These are phyloP conservation scores for Mythimna pallens DNA, from an alignment of 2,888 invertebrate genomes.

Conservation along the genomic window DNA sequence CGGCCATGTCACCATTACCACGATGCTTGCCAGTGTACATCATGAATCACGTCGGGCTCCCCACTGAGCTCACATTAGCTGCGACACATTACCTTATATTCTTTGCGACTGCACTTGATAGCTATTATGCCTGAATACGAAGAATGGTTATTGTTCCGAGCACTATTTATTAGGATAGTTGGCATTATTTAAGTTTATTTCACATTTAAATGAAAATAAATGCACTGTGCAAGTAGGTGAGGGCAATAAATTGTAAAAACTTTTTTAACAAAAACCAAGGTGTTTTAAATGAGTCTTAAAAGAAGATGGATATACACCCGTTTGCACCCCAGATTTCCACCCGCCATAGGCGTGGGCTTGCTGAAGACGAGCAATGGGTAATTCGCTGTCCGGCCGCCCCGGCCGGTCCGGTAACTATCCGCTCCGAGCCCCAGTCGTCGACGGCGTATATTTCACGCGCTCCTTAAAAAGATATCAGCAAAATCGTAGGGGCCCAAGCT, in stretches of 20 bases:
- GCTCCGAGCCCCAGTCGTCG: no score
- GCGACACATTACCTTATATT: constrained; percentile 48
- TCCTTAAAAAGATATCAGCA: no score
- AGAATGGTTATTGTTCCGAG: constrained; percentile 27
- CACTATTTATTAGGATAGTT: constrained; percentile 14
- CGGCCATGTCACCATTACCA: constrained; percentile 8
- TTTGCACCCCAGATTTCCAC: no score
- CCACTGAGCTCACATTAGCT: constrained; percentile 26
- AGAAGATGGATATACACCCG: no score
- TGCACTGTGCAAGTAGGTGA: not conserved
- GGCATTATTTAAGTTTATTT: constrained; percentile 11
- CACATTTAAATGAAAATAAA: constrained; percentile 6
- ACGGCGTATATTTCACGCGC: no score
- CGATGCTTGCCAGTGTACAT: constrained; percentile 9
- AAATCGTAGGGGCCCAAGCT: no score
- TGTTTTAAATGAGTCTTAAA: no score
- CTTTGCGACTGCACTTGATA: constrained; percentile 38
- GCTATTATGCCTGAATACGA: constrained; percentile 34
- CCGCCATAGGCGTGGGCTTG: no score
- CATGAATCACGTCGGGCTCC: constrained; percentile 36
- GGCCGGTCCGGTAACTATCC: no score
- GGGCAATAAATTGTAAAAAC: not conserved
- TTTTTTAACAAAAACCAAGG: not conserved
- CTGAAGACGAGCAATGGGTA: no score
- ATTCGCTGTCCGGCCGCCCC: no score